phyloP scores from a whole-genome alignment of 2,797 vertebrate species.

The Labroides dimidiatus region DNA sequence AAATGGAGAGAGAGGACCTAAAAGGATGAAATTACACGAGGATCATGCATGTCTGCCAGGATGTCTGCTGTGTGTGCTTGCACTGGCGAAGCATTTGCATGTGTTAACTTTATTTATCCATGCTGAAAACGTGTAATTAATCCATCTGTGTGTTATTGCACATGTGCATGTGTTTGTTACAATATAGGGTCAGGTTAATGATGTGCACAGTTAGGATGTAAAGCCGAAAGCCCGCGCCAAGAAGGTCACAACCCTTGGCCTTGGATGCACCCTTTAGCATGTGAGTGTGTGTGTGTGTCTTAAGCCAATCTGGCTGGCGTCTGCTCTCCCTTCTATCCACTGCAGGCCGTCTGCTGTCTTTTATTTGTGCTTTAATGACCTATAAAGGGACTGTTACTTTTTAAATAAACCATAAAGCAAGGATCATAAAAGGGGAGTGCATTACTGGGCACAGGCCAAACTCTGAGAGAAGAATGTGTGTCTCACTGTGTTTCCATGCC shows the following conservation, averaged over 20 bases:
- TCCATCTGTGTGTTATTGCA: constrained; percentile 4
- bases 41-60: constrained; percentile 18
- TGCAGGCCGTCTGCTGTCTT: constrained; percentile 77
- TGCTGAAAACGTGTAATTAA: constrained; percentile 11
- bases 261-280: constrained; percentile 59
- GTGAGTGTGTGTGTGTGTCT: constrained; percentile 35
- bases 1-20: constrained; percentile 15
- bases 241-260: constrained; percentile 66
- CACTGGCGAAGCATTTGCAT: constrained; percentile 24
- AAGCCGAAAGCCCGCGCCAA: constrained; percentile 37
- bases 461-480: constrained; percentile 57
- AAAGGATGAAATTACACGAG: constrained; percentile 47
- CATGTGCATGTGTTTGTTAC: constrained; percentile 8
- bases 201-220: constrained; percentile 61
- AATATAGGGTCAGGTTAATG: constrained; percentile 36
- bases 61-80: constrained; percentile 22
- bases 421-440: constrained; percentile 82
- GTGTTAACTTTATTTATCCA: constrained; percentile 20
- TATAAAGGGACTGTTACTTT: constrained; percentile 87
- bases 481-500: constrained; percentile 29
- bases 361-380: constrained; percentile 85
- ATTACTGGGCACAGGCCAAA: constrained; percentile 80
- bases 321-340: constrained; percentile 71
- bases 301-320: constrained; percentile 72
- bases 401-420: constrained; percentile 88